These are phyloP conservation scores for Rafetus swinhoei DNA, from an alignment of 2,113 vertebrate genomes.

Conservation along the genomic window DNA sequence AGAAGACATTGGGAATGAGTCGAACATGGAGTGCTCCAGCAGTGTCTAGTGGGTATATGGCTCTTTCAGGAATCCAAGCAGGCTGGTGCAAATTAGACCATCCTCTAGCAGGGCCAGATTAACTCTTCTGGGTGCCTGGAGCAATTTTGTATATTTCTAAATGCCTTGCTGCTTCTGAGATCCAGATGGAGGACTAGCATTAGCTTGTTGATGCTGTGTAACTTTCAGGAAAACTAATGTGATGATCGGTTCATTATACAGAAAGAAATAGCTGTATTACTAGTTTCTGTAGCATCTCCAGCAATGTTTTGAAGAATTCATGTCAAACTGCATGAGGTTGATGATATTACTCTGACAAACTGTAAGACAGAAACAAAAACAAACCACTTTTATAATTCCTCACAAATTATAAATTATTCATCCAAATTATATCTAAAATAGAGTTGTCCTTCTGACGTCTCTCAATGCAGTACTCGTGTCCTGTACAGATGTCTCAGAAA, in stretches of 20 bases:
- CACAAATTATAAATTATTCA: conserved; percentile 13
- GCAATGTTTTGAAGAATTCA: neutral
- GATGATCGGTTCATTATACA: conserved; percentile 18
- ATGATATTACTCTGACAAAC: conserved; percentile 37
- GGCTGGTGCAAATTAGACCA: neutral
- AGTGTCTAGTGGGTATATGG: neutral
- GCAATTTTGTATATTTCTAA: neutral
- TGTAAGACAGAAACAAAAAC: neutral
- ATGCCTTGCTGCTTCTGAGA: neutral
- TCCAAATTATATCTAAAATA: neutral
- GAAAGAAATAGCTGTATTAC: conserved; percentile 32
- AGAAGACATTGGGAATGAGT: neutral
- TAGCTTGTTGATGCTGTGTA: neutral
- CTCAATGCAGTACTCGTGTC: neutral
- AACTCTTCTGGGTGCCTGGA: too few relatives aligned
- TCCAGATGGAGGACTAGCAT: neutral
- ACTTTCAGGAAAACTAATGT: conserved; percentile 30
- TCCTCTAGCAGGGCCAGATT: too few relatives aligned
- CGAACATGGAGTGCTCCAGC: neutral
- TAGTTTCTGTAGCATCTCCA: conserved; percentile 17
- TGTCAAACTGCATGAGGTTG: conserved; percentile 19
- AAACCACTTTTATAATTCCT: neutral
- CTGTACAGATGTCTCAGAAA: conserved; percentile 1
- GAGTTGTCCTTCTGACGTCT: neutral
- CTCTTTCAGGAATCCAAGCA: neutral